Conservation (phyloP, 2,888 invertebrate species). For the Aricia artaxerxes region DNA sequence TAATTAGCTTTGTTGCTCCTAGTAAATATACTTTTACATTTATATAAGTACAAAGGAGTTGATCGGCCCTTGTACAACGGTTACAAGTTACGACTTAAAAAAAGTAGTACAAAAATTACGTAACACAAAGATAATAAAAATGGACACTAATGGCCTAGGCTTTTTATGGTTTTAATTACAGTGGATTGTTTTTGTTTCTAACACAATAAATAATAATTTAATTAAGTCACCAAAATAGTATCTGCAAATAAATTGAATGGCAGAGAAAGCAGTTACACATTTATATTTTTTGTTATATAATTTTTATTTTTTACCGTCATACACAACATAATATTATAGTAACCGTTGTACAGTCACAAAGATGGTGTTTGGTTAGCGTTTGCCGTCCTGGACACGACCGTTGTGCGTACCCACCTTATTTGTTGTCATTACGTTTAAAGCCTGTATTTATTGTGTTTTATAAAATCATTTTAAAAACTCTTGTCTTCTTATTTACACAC, state of each 20-base stretch:
- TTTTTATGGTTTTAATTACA: no score
- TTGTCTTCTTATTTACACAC: slow-evolving; percentile 38
- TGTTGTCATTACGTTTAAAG: slow-evolving; percentile 67
- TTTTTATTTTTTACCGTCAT: not conserved
- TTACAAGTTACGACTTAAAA: not conserved
- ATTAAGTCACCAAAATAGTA: no score
- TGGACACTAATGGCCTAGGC: no score
- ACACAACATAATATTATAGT: not conserved
- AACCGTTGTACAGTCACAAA: slow-evolving; percentile 30
- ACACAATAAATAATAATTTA: no score
- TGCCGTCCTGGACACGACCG: slow-evolving; percentile 65
- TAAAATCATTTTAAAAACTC: slow-evolving; percentile 64
- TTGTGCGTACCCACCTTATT: slow-evolving; percentile 68
- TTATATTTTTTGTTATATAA: not conserved
- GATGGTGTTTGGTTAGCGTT: slow-evolving; percentile 51
- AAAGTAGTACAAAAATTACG: not conserved
- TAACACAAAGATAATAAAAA: no score
- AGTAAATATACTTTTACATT: slow-evolving; percentile 4
- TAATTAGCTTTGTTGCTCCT: not conserved
- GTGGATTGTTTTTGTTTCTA: no score
- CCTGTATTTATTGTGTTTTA: slow-evolving; percentile 78
- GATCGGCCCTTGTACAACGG: slow-evolving; percentile 2
- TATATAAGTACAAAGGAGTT: slow-evolving; percentile 3
- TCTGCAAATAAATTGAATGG: no score
- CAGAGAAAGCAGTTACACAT: not conserved